phyloP scores from a whole-genome alignment of 2,113 vertebrate genomes.

The Lampris megalopsis region DNA sequence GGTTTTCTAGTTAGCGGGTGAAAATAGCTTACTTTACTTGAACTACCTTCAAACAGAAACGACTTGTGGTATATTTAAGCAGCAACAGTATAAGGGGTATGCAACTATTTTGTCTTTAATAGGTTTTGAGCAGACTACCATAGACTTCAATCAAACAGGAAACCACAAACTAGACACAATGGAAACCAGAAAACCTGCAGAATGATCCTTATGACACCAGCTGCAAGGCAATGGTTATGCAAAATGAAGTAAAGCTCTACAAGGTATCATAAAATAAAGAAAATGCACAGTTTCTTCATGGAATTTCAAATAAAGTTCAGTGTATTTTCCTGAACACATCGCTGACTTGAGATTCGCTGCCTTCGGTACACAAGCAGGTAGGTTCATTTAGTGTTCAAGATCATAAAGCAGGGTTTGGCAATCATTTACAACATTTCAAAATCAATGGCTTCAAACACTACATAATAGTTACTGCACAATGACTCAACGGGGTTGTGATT shows the following conservation, averaged over 20 bases:
- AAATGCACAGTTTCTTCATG: background rate
- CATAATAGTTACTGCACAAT: background rate
- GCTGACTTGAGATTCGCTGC: constrained; percentile 5
- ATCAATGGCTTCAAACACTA: fast-evolving
- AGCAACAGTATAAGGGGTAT: too few relatives aligned
- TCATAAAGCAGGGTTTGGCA: constrained; percentile 13
- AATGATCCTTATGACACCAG: too few relatives aligned
- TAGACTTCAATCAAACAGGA: too few relatives aligned
- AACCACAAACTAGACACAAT: too few relatives aligned
- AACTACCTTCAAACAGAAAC: too few relatives aligned
- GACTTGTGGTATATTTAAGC: too few relatives aligned
- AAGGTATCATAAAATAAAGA: background rate
- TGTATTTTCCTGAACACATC: background rate
- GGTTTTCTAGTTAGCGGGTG: too few relatives aligned
- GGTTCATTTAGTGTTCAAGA: background rate
- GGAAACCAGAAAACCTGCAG: too few relatives aligned
- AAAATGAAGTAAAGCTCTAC: background rate
- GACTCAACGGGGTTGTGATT: constrained; percentile 29
- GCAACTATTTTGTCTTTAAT: too few relatives aligned
- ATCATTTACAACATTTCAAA: constrained; percentile 29
- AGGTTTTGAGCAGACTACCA: too few relatives aligned
- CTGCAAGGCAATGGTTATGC: too few relatives aligned
- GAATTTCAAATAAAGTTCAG: background rate
- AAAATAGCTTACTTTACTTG: too few relatives aligned
- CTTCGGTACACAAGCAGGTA: background rate